Conservation (phyloP, 2,888 invertebrate genomes). For the Metacarcinus magister region DNA sequence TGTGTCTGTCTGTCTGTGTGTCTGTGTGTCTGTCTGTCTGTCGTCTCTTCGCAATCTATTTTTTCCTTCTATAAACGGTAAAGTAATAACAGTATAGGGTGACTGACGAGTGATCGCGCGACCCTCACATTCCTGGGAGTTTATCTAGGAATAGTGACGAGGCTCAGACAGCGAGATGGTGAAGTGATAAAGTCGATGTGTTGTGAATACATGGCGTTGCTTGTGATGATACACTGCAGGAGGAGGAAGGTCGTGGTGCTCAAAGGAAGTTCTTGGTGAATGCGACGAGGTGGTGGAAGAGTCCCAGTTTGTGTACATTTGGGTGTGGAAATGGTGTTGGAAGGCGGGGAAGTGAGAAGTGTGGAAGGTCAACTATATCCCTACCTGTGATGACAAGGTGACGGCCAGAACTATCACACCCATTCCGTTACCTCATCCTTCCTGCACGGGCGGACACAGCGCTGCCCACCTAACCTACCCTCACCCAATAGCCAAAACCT, state of each 20-base stretch:
- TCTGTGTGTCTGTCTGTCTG: not conserved
- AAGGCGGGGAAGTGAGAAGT: not conserved
- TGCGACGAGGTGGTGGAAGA: not conserved
- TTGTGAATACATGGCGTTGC: slow-evolving; percentile 1
- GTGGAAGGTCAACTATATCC: not conserved
- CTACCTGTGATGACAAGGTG: not conserved
- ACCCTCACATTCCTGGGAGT: not conserved
- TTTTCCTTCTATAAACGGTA: not conserved
- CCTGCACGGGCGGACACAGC: not conserved
- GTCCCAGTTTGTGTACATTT: not conserved
- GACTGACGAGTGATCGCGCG: not conserved
- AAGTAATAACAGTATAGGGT: not conserved
- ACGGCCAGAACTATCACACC: not conserved
- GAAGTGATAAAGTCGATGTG: slow-evolving; percentile 7
- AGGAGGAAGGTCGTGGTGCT: not conserved
- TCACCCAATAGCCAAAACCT: no score
- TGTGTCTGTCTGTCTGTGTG: not conserved
- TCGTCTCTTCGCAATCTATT: not conserved
- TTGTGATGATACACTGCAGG: slow-evolving; percentile 6
- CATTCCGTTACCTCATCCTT: not conserved
- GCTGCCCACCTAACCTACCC: not conserved
- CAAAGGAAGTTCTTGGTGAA: not conserved
- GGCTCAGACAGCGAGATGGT: not conserved
- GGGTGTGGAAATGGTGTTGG: not conserved
- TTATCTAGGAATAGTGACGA: not conserved